Percentiles rank a stretch among this genome's conserved stretches.
phyloP scores from a whole-genome alignment of 2,113 vertebrate species.

The Rhinichthys klamathensis region DNA sequence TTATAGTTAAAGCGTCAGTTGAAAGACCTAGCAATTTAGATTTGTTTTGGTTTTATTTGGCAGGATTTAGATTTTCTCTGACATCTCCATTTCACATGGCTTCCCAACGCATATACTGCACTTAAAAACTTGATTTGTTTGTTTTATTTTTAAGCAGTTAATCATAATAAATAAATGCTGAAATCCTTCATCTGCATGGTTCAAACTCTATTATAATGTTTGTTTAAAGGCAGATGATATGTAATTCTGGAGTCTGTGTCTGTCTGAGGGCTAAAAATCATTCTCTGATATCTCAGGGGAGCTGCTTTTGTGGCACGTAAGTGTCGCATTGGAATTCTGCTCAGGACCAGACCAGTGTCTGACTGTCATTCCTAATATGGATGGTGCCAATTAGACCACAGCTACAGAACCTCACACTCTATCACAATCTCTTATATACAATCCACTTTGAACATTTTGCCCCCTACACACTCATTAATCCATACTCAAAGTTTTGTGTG shows the following conservation, averaged over 20 bases:
- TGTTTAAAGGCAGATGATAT: slow-evolving; percentile 15
- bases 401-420: slow-evolving; percentile 31
- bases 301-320: slow-evolving; percentile 42
- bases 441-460: slow-evolving; percentile 4
- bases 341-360: slow-evolving; percentile 45
- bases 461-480: slow-evolving; percentile 16
- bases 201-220: slow-evolving; percentile 20
- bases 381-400: slow-evolving; percentile 55
- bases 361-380: slow-evolving; percentile 56
- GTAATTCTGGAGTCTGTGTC: slow-evolving; percentile 22
- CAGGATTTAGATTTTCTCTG: background rate
- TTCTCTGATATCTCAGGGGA: slow-evolving; percentile 36
- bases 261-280: slow-evolving; percentile 37
- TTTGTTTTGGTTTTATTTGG: background rate
- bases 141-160: background rate
- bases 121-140: background rate
- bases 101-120: background rate
- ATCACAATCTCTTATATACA: slow-evolving; percentile 36
- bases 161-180: background rate
- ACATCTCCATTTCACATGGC: background rate
- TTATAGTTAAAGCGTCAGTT: background rate
- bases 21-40: background rate
- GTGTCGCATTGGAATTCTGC: slow-evolving; percentile 56
- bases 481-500: background rate
- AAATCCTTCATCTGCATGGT: background rate